Conservation (phyloP, 92 coral and sea anemone species). For the Porites lobata region DNA sequence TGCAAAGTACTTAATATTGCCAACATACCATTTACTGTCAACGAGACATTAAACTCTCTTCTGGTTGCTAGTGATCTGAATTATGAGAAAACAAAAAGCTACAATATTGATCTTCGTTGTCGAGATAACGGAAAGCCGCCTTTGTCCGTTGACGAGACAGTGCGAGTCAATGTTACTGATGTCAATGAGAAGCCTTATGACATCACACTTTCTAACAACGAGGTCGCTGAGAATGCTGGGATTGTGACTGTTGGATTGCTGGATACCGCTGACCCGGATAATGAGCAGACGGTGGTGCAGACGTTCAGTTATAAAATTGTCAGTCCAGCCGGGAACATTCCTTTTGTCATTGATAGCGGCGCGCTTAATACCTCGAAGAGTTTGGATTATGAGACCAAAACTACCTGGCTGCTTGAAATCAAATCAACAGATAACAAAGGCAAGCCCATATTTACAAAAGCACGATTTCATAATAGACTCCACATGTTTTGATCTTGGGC, state of each 20-base stretch:
- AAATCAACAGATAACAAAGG: slow-evolving; percentile 88
- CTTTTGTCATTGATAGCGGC: slow-evolving; percentile 78
- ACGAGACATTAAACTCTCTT: slow-evolving; percentile 34
- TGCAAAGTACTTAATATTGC: slow-evolving; percentile 76
- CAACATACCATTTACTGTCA: slow-evolving; percentile 62
- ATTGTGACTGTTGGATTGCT: slow-evolving; percentile 77
- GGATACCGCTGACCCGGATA: slow-evolving; percentile 93
- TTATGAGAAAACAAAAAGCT: slow-evolving; percentile 67
- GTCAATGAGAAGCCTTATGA: slow-evolving; percentile 88
- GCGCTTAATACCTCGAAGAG: slow-evolving; percentile 78
- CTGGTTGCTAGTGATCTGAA: slow-evolving; percentile 71
- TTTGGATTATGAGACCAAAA: slow-evolving; percentile 83
- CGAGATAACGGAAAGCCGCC: slow-evolving; percentile 77
- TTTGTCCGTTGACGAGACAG: slow-evolving; percentile 61
- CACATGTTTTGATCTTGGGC: not conserved
- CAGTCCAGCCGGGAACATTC: slow-evolving; percentile 44
- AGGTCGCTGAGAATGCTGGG: slow-evolving; percentile 86
- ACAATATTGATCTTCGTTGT: slow-evolving; percentile 81
- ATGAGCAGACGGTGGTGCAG: slow-evolving; percentile 73
- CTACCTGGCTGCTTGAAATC: slow-evolving; percentile 72
- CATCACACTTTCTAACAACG: slow-evolving; percentile 71
- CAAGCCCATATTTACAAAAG: not conserved
- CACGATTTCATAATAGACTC: slow-evolving; percentile 16
- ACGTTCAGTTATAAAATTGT: slow-evolving; percentile 75
- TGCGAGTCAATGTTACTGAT: slow-evolving; percentile 65